A percentile compares a stretch with the other conserved stretches of the same genome.
These are phyloP conservation scores for Xenopus borealis DNA, from an alignment of 2,113 vertebrate species.

Conservation along the genomic window DNA sequence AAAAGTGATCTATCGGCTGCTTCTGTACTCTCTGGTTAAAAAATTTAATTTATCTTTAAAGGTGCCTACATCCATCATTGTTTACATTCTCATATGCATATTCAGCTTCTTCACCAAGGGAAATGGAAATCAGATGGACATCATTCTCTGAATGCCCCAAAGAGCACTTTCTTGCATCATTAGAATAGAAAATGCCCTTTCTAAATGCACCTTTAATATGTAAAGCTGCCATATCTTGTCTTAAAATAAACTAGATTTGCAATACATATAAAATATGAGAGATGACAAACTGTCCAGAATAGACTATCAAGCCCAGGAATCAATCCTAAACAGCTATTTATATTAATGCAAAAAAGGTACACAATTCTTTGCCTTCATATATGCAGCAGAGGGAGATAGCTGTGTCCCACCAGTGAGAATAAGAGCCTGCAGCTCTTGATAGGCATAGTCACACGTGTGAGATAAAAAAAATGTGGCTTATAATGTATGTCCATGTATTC, in stretches of 20 bases:
- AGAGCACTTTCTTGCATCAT: constrained; percentile 69
- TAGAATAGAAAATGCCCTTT: constrained; percentile 75
- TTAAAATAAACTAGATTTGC: constrained; percentile 75
- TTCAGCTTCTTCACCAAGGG: constrained; percentile 59
- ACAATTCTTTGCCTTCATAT: constrained; percentile 76
- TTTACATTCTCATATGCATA: constrained; percentile 69
- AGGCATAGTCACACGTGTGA: constrained; percentile 72
- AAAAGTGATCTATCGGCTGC: constrained; percentile 56
- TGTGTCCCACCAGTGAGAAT: constrained; percentile 78
- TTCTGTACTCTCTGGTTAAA: constrained; percentile 53
- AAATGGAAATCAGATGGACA: constrained; percentile 75
- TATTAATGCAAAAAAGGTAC: constrained; percentile 83
- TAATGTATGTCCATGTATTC: constrained; percentile 74
- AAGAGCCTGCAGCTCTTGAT: constrained; percentile 72
- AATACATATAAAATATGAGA: constrained; percentile 68
- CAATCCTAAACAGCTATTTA: constrained; percentile 82
- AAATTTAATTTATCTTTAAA: constrained; percentile 72
- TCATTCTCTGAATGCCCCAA: constrained; percentile 64
- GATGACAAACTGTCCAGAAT: constrained; percentile 72
- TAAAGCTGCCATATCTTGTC: constrained; percentile 64
- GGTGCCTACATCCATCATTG: constrained; percentile 73
- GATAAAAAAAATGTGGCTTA: constrained; percentile 71
- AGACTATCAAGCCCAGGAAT: constrained; percentile 69
- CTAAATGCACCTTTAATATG: constrained; percentile 79
- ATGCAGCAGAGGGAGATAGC: constrained; percentile 72